Percentiles rank a stretch among this genome's conserved stretches.
These are phyloP conservation scores for Rutpela maculata DNA, from an alignment of 2,888 invertebrate genomes.

Conservation along the genomic window DNA sequence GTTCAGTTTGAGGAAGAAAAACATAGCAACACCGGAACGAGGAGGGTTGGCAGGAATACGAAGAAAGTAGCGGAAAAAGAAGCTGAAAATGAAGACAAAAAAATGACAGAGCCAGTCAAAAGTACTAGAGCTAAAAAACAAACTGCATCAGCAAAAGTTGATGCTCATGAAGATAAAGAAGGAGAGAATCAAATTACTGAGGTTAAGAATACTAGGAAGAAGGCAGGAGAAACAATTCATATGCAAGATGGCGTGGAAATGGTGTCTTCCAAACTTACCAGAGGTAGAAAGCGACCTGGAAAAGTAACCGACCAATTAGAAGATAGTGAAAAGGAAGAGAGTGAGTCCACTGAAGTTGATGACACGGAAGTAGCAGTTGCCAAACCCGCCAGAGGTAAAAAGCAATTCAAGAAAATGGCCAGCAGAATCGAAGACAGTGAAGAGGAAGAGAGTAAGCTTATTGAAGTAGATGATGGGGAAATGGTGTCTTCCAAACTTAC, in stretches of 20 bases:
- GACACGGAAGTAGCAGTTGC: neutral
- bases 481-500: slow-evolving; percentile 12
- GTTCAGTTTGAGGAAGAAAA: slow-evolving; percentile 15
- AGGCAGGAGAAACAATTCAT: neutral
- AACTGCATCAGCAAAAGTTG: neutral
- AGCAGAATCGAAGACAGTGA: too few relatives aligned
- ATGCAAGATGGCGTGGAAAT: slow-evolving; percentile 1
- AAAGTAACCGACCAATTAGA: neutral
- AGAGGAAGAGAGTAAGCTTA: neutral
- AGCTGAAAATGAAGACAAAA: neutral
- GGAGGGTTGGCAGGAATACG: neutral
- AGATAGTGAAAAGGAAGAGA: neutral
- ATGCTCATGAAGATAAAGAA: slow-evolving; percentile 1
- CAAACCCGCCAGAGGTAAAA: too few relatives aligned
- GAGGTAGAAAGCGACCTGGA: slow-evolving; percentile 23
- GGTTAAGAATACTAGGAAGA: neutral
- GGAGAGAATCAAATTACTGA: slow-evolving; percentile 1
- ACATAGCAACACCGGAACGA: too few relatives aligned
- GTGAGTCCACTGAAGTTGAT: neutral
- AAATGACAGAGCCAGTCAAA: neutral
- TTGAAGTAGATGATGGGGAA: neutral
- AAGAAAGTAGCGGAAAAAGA: neutral
- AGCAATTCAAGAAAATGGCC: too few relatives aligned
- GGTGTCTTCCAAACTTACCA: slow-evolving; percentile 17
- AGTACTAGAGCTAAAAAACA: slow-evolving; percentile 31